phyloP scores from a whole-genome alignment of 2,113 vertebrate genomes.

The Tympanuchus pallidicinctus region DNA sequence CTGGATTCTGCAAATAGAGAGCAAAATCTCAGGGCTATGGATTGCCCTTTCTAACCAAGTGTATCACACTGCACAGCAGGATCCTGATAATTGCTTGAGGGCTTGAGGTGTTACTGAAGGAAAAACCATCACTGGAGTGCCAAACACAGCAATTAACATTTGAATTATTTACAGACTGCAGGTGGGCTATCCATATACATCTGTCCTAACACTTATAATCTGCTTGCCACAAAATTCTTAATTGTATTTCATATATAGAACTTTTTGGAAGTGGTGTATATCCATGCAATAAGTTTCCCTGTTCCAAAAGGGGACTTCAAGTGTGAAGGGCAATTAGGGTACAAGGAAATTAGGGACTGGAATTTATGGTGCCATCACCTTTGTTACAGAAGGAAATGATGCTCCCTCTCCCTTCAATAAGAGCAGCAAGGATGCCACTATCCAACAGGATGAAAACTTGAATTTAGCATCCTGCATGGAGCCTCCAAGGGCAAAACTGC shows the following conservation, averaged over 20 bases:
- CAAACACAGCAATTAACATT: slow-evolving; percentile 59
- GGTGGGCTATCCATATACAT: slow-evolving; percentile 26
- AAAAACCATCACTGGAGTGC: slow-evolving; percentile 32
- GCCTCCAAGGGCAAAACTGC: not conserved
- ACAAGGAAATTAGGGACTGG: not conserved
- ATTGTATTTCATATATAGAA: not conserved
- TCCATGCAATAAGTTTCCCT: not conserved
- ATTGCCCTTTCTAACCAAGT: not conserved
- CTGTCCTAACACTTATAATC: not conserved
- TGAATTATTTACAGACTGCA: slow-evolving; percentile 64
- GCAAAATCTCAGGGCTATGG: not conserved
- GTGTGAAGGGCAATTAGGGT: not conserved
- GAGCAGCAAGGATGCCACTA: not conserved
- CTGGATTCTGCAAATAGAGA: not conserved
- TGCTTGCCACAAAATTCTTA: not conserved
- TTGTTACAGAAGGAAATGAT: not conserved
- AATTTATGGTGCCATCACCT: not conserved
- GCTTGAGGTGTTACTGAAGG: slow-evolving; percentile 29
- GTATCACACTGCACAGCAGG: slow-evolving; percentile 20
- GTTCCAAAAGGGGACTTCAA: not conserved
- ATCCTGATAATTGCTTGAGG: slow-evolving; percentile 50
- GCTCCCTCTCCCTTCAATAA: not conserved
- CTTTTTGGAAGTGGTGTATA: not conserved
- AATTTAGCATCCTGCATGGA: not conserved
- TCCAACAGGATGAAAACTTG: not conserved